These are phyloP conservation scores for Leptobrachium leishanense DNA, from an alignment of 2,113 vertebrate genomes.

Conservation along the genomic window DNA sequence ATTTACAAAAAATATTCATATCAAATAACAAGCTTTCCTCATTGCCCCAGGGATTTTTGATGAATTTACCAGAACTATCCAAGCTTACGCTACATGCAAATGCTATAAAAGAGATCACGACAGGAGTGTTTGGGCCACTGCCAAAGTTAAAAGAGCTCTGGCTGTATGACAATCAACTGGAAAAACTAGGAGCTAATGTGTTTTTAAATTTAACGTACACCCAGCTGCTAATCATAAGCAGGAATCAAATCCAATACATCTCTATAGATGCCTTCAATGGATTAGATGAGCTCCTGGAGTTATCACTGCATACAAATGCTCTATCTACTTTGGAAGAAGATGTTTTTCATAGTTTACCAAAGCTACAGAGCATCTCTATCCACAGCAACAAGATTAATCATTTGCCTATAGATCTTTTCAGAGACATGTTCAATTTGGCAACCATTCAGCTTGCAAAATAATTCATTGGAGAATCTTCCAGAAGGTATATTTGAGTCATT, in stretches of 20 bases:
- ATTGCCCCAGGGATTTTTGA: conserved; percentile 77
- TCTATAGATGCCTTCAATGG: conserved; percentile 74
- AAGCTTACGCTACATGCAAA: conserved; percentile 85
- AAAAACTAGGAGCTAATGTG: conserved; percentile 65
- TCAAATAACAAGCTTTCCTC: conserved; percentile 78
- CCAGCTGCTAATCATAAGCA: conserved; percentile 80
- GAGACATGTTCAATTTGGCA: conserved; percentile 61
- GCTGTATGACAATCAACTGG: conserved; percentile 87
- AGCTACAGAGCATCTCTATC: conserved; percentile 82
- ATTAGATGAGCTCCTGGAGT: conserved; percentile 71
- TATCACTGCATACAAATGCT: conserved; percentile 83
- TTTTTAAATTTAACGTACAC: conserved; percentile 80
- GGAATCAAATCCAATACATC: conserved; percentile 75
- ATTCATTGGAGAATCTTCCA: conserved; percentile 76
- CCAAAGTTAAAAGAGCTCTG: conserved; percentile 75
- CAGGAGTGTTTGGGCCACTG: conserved; percentile 77
- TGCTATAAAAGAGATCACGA: conserved; percentile 70
- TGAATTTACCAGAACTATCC: conserved; percentile 70
- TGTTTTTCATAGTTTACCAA: conserved; percentile 69
- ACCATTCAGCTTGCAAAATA: conserved; percentile 83
- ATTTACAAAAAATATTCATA: conserved; percentile 81
- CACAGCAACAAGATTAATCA: conserved; percentile 78
- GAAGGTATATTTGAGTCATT: conserved; percentile 72
- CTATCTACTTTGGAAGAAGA: conserved; percentile 67
- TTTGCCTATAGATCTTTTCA: conserved; percentile 73